Percentiles rank a stretch among this genome's conserved stretches.
Conservation (phyloP, 2,113 vertebrate species). For the Halichoerus grypus region DNA sequence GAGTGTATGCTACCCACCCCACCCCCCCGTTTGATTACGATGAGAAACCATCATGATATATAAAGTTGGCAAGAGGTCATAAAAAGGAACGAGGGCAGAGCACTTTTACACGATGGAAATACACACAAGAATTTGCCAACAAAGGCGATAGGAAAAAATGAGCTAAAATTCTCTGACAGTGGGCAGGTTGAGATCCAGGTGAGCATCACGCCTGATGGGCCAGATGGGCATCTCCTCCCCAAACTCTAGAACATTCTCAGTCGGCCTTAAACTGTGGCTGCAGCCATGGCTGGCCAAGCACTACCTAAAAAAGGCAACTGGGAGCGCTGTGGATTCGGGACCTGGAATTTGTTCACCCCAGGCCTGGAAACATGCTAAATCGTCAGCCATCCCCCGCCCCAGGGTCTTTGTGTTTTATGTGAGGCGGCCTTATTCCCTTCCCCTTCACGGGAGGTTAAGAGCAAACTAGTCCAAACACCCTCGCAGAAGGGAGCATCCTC, state of each 20-base stretch:
- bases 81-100: slow-evolving; percentile 28
- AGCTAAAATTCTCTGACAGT: neutral
- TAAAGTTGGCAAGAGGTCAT: slow-evolving; percentile 47
- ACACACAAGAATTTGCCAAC: neutral
- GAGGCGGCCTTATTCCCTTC: neutral
- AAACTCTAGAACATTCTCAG: neutral
- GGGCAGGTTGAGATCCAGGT: neutral
- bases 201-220: neutral
- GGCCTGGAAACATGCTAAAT: neutral
- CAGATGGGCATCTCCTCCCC: neutral
- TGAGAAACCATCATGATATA: slow-evolving; percentile 45
- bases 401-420: neutral
- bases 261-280: neutral
- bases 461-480: neutral
- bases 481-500: neutral
- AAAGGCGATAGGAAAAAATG: neutral
- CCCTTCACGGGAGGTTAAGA: neutral
- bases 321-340: neutral
- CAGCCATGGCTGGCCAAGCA: neutral
- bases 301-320: neutral
- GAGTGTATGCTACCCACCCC: neutral
- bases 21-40: slow-evolving; percentile 15
- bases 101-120: neutral
- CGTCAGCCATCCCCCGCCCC: neutral
- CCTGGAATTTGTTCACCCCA: neutral